Percentiles rank a stretch among this genome's conserved stretches.
These are phyloP conservation scores for Tromatobia lineatoria DNA, from an alignment of 2,888 invertebrate species.

Conservation along the genomic window DNA sequence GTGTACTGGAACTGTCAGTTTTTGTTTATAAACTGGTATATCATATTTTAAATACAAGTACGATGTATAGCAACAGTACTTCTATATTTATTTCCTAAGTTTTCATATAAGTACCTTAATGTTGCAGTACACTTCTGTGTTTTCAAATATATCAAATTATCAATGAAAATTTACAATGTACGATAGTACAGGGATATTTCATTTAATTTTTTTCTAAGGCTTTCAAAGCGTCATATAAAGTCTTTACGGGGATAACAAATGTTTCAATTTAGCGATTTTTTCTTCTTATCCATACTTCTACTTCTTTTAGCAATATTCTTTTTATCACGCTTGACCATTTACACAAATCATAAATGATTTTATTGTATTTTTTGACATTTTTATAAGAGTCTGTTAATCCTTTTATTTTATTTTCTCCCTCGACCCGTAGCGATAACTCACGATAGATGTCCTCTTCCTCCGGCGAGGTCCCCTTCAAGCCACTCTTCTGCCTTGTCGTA, in stretches of 20 bases:
- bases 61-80: too few relatives aligned
- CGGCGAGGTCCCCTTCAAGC: constrained; percentile 78
- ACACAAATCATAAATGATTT: constrained; percentile 15
- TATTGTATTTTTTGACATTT: constrained; percentile 6
- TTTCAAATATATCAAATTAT: too few relatives aligned
- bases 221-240: neutral
- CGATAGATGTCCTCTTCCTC: constrained; percentile 84
- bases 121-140: too few relatives aligned
- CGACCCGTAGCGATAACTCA: constrained; percentile 73
- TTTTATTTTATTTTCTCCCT: constrained; percentile 23
- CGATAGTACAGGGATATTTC: too few relatives aligned
- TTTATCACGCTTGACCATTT: constrained; percentile 6
- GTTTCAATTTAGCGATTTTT: constrained; percentile 14
- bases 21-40: too few relatives aligned
- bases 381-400: neutral
- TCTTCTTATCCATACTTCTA: neutral
- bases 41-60: neutral
- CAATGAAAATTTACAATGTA: too few relatives aligned
- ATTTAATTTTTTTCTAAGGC: too few relatives aligned
- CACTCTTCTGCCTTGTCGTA: constrained; percentile 78
- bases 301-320: neutral
- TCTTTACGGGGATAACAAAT: neutral
- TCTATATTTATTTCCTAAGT: too few relatives aligned
- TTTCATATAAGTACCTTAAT: too few relatives aligned
- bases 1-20: too few relatives aligned